Conservation (phyloP, 2,888 invertebrate species). For the Clostera curtula region DNA sequence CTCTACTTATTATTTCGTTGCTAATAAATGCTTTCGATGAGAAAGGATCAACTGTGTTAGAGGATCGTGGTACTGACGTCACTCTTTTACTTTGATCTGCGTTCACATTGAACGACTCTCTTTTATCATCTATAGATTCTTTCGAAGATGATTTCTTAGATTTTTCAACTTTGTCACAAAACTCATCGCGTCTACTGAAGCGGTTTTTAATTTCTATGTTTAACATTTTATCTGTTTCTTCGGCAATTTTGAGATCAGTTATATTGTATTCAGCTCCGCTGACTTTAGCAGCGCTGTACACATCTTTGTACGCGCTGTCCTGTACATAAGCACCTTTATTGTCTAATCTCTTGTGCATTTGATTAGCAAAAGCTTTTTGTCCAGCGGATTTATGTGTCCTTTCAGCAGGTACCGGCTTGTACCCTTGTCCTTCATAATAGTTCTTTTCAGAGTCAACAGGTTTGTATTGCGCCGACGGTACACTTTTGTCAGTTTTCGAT, state of each 20-base stretch:
- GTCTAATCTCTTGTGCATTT: slow-evolving; percentile 69
- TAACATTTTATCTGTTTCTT: slow-evolving; percentile 65
- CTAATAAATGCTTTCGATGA: slow-evolving; percentile 60
- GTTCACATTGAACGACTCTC: slow-evolving; percentile 49
- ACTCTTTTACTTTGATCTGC: slow-evolving; percentile 56
- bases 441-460: slow-evolving; percentile 46
- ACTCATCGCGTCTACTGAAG: slow-evolving; percentile 57
- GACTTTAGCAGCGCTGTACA: slow-evolving; percentile 63
- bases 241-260: slow-evolving; percentile 68
- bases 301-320: slow-evolving; percentile 65
- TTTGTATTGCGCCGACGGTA: slow-evolving; percentile 43
- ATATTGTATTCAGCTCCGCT: slow-evolving; percentile 63
- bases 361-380: slow-evolving; percentile 66
- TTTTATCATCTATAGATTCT: slow-evolving; percentile 49
- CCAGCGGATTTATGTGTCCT: slow-evolving; percentile 62
- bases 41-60: slow-evolving; percentile 54
- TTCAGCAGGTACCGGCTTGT: slow-evolving; percentile 58
- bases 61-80: slow-evolving; percentile 48
- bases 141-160: slow-evolving; percentile 51
- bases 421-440: slow-evolving; percentile 42
- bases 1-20: slow-evolving; percentile 45
- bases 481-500: slow-evolving; percentile 48
- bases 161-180: slow-evolving; percentile 46
- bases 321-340: slow-evolving; percentile 68
- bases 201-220: slow-evolving; percentile 59